Base-by-base conservation (phyloP, 2,888 invertebrate species). In the Spialia ferax region DNA sequence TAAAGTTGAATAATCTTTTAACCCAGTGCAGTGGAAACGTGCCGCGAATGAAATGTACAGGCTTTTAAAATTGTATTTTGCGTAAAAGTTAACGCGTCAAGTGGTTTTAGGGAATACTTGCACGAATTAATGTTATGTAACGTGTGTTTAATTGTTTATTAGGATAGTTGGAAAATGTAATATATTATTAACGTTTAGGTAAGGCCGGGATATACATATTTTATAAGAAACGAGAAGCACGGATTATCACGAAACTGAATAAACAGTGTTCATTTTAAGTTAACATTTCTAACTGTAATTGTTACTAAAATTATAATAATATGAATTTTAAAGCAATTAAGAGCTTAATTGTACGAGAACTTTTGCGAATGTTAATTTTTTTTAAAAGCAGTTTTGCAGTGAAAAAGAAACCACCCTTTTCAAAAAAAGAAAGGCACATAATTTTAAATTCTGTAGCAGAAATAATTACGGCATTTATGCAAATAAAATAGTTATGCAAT, bases 81-180 rank as follows among this genome's bases (percentile, higher is more conserved):
- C 1, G 22, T 56, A 35, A 59, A 65, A 66, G 22, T 60, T 60
- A 23, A 15, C 7, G 15, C 60, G 59, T 45, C 32, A 60, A 60
- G 54, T 66, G 59, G 45, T 54, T 66, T 52, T 60, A 42, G 66
- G 60, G 66, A 60, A 66, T 66, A 60, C 66, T 66, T 66, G 60
- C 60, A 60, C 22, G 54, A 60, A 54, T 66, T 66, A 45, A 66
- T 60, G 54, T 66, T 66, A 66, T 66, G 66, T 66, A 66, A 66
- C 54, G 60, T 60, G 59, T 60, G 50, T 52, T 65, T 45, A 45
- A 45, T 18, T 59, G 59, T 60, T 60, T 60, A 55, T 66, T 55
- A 45, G n/a, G n/a, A n/a, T n/a, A n/a, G 13, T 61, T 54, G 2
- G 10, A 23, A 22, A 52, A 52, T 52, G 2, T 29, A 54, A 20